Evolutionary conservation across 2,797 vertebrate species (phyloP).

Genomic region (Cyclura pinguis): DNA sequence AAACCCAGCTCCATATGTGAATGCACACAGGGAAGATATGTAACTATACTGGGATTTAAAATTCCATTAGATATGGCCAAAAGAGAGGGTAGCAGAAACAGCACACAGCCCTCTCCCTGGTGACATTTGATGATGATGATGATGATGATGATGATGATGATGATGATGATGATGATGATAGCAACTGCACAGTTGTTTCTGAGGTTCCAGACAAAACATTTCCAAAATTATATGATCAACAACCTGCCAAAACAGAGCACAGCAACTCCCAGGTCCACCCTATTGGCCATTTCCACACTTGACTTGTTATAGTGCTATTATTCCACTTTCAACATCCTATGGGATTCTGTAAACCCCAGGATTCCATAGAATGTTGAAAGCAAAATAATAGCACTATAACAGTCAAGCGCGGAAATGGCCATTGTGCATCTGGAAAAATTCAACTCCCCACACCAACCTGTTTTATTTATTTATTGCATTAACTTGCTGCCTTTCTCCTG

Average conservation of each 20-base stretch:
- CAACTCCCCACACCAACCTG: background rate
- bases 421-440: background rate
- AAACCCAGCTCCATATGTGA: conserved; percentile 30
- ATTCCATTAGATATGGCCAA: background rate
- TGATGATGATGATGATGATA: background rate
- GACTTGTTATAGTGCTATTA: too few species aligned
- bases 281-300: background rate
- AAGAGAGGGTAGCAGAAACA: background rate
- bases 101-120: background rate
- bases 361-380: too few species aligned
- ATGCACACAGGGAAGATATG: conserved; percentile 24
- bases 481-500: too few species aligned
- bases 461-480: too few species aligned
- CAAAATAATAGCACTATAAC: too few species aligned
- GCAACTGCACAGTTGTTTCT: background rate
- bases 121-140: background rate
- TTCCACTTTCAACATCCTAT: too few species aligned
- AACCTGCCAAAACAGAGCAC: background rate
- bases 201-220: background rate
- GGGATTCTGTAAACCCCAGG: too few species aligned
- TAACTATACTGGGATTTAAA: conserved; percentile 18
- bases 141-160: too few species aligned
- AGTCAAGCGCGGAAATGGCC: too few species aligned
- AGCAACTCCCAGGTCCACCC: background rate
- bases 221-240: background rate